Evolutionary conservation across 2,113 vertebrate genomes (phyloP).

Genomic region (Dermatemys mawii): DNA sequence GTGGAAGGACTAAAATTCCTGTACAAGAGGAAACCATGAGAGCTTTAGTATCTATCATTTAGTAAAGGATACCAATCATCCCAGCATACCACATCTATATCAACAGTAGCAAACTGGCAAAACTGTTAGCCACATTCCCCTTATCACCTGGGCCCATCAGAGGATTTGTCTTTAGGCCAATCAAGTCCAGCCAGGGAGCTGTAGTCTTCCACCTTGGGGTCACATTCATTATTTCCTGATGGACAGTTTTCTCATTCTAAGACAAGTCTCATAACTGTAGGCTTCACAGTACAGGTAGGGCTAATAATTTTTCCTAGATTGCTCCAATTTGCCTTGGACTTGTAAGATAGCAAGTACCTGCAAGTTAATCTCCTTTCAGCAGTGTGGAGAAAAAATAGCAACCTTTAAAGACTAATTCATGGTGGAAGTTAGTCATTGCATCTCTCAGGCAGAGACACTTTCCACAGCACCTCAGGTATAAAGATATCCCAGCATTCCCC

Average conservation of each 20-base stretch:
- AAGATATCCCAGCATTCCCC: background rate
- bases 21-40: background rate
- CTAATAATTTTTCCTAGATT: background rate
- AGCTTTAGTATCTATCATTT: accelerated
- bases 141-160: accelerated
- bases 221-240: background rate
- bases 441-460: background rate
- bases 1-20: background rate
- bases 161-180: background rate
- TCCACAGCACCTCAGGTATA: background rate
- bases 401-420: background rate
- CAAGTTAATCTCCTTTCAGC: background rate
- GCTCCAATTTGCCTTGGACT: background rate
- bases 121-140: accelerated
- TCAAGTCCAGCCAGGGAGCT: background rate
- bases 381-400: background rate
- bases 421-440: background rate
- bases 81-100: accelerated
- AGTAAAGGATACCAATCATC: accelerated
- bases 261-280: background rate
- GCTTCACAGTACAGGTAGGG: background rate
- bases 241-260: background rate
- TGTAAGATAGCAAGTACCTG: background rate
- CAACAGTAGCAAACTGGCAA: accelerated
- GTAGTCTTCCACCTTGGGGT: background rate